Conservation (phyloP, 1,140 invertebrate genomes). For the Drosophila auraria region DNA sequence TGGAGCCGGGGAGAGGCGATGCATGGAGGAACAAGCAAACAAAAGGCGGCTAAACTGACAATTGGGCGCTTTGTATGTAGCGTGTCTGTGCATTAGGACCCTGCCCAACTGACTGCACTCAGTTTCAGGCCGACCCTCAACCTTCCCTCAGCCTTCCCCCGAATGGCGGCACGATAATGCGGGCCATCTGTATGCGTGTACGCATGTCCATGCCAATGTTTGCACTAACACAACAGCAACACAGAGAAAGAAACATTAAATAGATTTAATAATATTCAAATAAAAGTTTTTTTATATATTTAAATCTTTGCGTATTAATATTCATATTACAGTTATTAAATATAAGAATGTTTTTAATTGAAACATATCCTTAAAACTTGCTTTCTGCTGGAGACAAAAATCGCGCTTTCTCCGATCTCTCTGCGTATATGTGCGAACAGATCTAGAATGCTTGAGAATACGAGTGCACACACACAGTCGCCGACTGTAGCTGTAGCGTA, state of each 20-base stretch:
- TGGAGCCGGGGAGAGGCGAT: slow-evolving; percentile 5
- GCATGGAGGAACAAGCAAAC: slow-evolving; percentile 40
- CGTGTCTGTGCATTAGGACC: slow-evolving; percentile 56
- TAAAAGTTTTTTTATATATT: not conserved
- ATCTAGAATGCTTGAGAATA: no score
- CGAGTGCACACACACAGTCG: no score
- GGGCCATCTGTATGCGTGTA: slow-evolving; percentile 80
- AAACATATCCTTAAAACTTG: no score
- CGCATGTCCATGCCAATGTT: slow-evolving; percentile 67
- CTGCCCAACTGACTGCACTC: slow-evolving; percentile 58
- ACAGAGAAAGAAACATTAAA: not conserved
- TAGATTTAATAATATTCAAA: not conserved
- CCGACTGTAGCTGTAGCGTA: no score
- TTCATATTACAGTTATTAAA: no score
- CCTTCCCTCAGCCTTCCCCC: not conserved
- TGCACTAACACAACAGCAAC: slow-evolving; percentile 48
- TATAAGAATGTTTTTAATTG: no score
- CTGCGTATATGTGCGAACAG: no score
- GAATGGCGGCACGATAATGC: slow-evolving; percentile 56
- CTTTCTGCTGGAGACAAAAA: no score
- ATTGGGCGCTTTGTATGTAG: slow-evolving; percentile 69
- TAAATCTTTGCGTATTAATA: no score
- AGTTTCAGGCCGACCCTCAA: slow-evolving; percentile 46
- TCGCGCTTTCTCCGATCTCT: no score
- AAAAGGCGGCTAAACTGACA: slow-evolving; percentile 71